Percentiles rank a stretch among this genome's conserved stretches.
Conservation (phyloP, 2,797 vertebrate species). For the Ispidina picta region DNA sequence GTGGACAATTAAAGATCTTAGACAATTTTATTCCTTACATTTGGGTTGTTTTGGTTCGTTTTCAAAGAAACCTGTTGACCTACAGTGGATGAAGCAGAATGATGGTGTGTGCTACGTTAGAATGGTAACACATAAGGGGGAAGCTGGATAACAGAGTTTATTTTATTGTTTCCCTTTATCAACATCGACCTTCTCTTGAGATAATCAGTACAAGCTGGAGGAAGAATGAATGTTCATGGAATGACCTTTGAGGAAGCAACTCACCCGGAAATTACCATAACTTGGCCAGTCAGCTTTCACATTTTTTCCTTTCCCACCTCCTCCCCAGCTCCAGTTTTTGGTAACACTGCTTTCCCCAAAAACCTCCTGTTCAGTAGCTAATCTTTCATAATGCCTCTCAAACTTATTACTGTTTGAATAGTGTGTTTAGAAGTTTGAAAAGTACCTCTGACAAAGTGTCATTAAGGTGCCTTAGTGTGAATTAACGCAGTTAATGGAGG, state of each 20-base stretch:
- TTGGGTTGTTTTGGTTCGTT: background rate
- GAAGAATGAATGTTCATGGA: conserved; percentile 70
- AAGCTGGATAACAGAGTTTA: conserved; percentile 74
- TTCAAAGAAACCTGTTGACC: conserved; percentile 26
- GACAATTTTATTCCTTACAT: background rate
- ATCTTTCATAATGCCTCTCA: conserved; percentile 72
- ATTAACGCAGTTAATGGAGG: conserved; percentile 83
- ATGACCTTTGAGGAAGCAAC: conserved; percentile 83
- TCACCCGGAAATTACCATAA: conserved; percentile 82
- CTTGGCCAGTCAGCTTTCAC: conserved; percentile 54
- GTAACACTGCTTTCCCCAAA: conserved; percentile 60
- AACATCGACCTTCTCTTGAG: conserved; percentile 78
- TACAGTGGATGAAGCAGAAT: background rate
- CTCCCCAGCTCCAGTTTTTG: background rate
- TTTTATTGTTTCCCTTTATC: conserved; percentile 85
- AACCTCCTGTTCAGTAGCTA: conserved; percentile 52
- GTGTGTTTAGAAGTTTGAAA: conserved; percentile 80
- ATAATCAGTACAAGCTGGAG: conserved; percentile 85
- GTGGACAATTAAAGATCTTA: background rate
- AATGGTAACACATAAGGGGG: conserved; percentile 1
- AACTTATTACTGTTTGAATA: conserved; percentile 81
- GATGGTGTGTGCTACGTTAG: background rate
- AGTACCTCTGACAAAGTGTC: conserved; percentile 89
- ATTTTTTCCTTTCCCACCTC: background rate
- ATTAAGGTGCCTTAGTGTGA: conserved; percentile 89